Evolutionary conservation across 2,797 vertebrate genomes (phyloP), one percentile per base, ranked within the genome.

Genomic region (Oreonectes daqikongensis): DNA sequence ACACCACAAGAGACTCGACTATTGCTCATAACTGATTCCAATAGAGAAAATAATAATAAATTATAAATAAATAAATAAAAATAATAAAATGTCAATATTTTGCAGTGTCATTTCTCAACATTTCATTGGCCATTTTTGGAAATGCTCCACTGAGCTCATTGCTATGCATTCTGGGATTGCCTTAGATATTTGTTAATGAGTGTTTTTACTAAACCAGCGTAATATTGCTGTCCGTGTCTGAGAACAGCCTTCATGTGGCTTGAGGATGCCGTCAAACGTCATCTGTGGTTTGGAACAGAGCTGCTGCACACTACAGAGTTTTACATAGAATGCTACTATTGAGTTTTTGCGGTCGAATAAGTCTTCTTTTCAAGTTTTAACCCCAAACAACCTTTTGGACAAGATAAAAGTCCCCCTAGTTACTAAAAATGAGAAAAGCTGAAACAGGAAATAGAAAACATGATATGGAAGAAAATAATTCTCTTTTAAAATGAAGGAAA

Each of bases 401-500:
- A 38, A 38, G 15, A 61, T 26, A 48, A 7, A 42, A 53, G 52
- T 40, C 8, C 20, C 17, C 10, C 18, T 64, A n/a, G 48, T 64
- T 52, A 24, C 17, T 30, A 42, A 74, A 74, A 53, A 65, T 64
- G 11, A 38, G 46, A 57, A 46, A 46, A 59, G 2, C 5, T 18
- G 10, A n/a, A 66, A 53, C 18, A 7, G 20, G 26, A n/a, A 73
- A 50, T 63, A 17, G 46, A 75, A 30, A 18, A 24, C 20, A 8
- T 46, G 52, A 67, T 18, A 40, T 46, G 64, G 17, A 48, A 60
- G 42, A 48, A 55, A 75, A 57, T 18, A 44, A 44, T 65, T 50
- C 20, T 61, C 44, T 63, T 64, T 73, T 22, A 75, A 67, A 68
- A 46, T 20, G 32, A 68, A 68, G 44, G 40, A 77, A 63, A 77